phyloP scores from a whole-genome alignment of 1,140 invertebrate species.

The Orius insidiosus region DNA sequence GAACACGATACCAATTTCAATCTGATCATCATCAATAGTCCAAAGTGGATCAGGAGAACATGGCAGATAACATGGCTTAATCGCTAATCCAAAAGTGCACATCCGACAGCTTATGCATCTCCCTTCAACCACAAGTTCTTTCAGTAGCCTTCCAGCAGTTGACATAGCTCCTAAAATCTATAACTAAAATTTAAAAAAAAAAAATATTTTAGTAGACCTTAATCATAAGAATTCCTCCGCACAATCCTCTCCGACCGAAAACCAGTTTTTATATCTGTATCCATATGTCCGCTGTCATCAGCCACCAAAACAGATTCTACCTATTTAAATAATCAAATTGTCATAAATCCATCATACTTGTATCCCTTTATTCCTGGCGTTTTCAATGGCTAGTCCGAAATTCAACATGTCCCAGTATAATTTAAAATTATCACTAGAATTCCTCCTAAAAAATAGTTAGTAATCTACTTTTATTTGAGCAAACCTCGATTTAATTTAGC shows the following conservation, averaged over 20 bases:
- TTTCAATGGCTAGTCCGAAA: constrained; percentile 66
- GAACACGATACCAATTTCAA: constrained; percentile 68
- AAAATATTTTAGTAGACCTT: constrained; percentile 38
- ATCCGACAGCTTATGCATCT: constrained; percentile 23
- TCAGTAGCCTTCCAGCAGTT: constrained; percentile 36
- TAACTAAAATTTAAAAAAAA: constrained; percentile 16
- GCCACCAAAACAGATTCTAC: constrained; percentile 33
- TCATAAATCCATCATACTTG: constrained; percentile 33
- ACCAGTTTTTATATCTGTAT: constrained; percentile 27
- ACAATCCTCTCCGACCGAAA: constrained; percentile 51
- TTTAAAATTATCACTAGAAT: constrained; percentile 60
- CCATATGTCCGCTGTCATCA: constrained; percentile 49
- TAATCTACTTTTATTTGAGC: neutral
- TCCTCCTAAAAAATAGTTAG: constrained; percentile 27
- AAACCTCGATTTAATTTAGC: constrained; percentile 20
- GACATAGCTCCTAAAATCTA: constrained; percentile 58
- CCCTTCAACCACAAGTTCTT: constrained; percentile 25
- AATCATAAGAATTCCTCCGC: constrained; percentile 50
- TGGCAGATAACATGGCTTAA: constrained; percentile 54
- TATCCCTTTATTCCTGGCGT: constrained; percentile 41
- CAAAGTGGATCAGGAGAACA: constrained; percentile 44
- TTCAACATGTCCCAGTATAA: constrained; percentile 79
- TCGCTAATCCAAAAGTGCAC: constrained; percentile 55
- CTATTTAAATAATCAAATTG: constrained; percentile 11
- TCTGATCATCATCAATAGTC: constrained; percentile 41